Base-by-base conservation (phyloP, 2,113 vertebrate species). In the Lathamus discolor region DNA sequence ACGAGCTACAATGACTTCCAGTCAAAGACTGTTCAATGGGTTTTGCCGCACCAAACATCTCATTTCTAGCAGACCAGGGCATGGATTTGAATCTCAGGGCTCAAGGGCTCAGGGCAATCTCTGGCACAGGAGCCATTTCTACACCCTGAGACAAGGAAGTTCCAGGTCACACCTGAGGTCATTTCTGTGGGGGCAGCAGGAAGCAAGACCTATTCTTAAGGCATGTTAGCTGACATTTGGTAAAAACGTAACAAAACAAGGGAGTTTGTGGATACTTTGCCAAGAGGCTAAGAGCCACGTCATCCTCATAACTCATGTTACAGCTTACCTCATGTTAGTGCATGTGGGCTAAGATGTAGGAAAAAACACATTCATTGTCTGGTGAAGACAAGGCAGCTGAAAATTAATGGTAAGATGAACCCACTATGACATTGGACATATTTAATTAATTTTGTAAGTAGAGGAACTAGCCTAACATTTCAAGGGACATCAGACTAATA, bases 141-240 rank as follows among this genome's bases (percentile, higher is more conserved):
- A 29, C 70, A 70, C 24, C 17, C 9, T 1, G 0, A 85, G 59
- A 73, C 62, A 48, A 28, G 22, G 67, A 75, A 89, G 66, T 48
- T 92, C 27, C 44, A 31, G 63, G 82, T 86, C 90, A 86, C 46
- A 61, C 55, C 70, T 83, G 72, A 80, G 92, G 88, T 79, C 44
- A 41, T 8, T 86, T 28, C 35, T 62, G 51, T 5, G 3, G 5
- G 57, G 59, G 57, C 9, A 1, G 49, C 54, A 81, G 46, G 52
- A 75, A 92, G 74, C 43, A 72, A 75, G 66, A 44, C 18, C 75
- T 90, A 93, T 91, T 95, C 78, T 88, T 92, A 92, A 64, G 5
- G 3, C 52, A 7, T 12, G 67, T 14, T 51, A 92, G 64, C 73
- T 92, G 90, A 92, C 88, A 92, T 93, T 93, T 90, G 69, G 80